A percentile compares a stretch with the other conserved stretches of the same genome.
Conservation (phyloP, 2,113 vertebrate species). For the Scopus umbretta region DNA sequence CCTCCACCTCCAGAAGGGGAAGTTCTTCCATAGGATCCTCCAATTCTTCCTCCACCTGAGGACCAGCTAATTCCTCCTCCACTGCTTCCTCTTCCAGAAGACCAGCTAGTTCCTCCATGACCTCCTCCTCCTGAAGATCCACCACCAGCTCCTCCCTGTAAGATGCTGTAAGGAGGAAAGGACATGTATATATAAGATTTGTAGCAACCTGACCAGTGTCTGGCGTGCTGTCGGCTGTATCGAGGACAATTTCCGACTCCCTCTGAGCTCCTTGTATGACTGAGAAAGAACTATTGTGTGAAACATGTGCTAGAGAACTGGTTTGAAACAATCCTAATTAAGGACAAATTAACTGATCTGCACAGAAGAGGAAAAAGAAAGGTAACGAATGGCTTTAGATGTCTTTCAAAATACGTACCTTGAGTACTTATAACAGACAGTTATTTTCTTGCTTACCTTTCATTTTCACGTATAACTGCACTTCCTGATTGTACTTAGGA, state of each 20-base stretch:
- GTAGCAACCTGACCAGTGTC: neutral
- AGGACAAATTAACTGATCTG: neutral
- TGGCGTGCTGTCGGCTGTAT: accelerated
- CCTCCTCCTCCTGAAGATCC: conserved; percentile 25
- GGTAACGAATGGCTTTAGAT: neutral
- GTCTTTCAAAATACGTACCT: neutral
- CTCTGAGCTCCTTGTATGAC: neutral
- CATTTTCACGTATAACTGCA: neutral
- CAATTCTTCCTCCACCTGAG: neutral
- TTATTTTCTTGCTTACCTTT: neutral
- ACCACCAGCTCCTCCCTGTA: conserved; percentile 20
- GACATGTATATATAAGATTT: too few relatives aligned
- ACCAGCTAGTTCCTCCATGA: neutral
- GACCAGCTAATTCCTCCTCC: conserved; percentile 27
- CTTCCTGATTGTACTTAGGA: neutral
- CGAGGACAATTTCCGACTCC: neutral
- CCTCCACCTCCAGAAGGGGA: conserved; percentile 1
- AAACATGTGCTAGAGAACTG: neutral
- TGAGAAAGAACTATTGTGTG: neutral
- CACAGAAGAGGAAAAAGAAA: neutral
- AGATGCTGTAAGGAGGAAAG: neutral
- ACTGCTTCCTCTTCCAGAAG: neutral
- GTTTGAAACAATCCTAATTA: neutral
- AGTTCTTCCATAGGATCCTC: neutral
- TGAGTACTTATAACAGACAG: neutral